Base-by-base conservation (phyloP, 2,888 invertebrate genomes). In the Drosophila limbata region DNA sequence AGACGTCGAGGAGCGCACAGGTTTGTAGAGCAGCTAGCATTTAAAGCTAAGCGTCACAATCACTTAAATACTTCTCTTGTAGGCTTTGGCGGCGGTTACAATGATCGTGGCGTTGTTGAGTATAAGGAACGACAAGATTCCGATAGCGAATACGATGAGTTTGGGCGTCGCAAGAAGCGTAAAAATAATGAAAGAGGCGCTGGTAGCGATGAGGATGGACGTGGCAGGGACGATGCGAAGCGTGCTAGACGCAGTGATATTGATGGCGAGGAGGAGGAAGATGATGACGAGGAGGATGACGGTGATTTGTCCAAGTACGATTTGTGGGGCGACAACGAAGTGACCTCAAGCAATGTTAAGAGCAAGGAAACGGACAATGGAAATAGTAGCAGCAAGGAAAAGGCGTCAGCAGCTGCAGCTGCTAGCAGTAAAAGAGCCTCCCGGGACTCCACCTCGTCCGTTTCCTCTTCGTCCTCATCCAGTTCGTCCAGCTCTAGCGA, bases 141-240 rank as follows among this genome's bases (percentile, higher is more conserved):
- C 4, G 98, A 98, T 90, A 98, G 97, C 91, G 99, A 99, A 93
- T 99, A 97, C 92, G 99, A 99, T 93, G 99, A 99, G 92, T 97
- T 97, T 91, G 95, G 96, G 0, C 93, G 95, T 51, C 94, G 93
- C 82, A 95, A 95, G 91, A 95, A 95, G 52, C 89, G 88, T 33
- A 91, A 89, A 62, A 63, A 69, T 25, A 72, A 83, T 39, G 74
- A 66, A 1, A 77, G 53, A 35, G 42, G 60, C n/a, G 94, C 93
- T 15, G 40, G 65, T 10, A 94, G 93, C 52, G 42, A 77, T 42
- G 73, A 70, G 3, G 65, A 52, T 9, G 73, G 35, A 4, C 62
- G 48, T 4, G 53, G 60, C 4, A 92, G 93, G 13, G 93, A 92
- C n/a, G 69, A 65, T 3, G 21, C 63, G 1, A 84, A 88, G 50